Evolutionary conservation across 2,113 vertebrate genomes (phyloP), one percentile per base, ranked within the genome.

Genomic region (Crotalus helleri): DNA sequence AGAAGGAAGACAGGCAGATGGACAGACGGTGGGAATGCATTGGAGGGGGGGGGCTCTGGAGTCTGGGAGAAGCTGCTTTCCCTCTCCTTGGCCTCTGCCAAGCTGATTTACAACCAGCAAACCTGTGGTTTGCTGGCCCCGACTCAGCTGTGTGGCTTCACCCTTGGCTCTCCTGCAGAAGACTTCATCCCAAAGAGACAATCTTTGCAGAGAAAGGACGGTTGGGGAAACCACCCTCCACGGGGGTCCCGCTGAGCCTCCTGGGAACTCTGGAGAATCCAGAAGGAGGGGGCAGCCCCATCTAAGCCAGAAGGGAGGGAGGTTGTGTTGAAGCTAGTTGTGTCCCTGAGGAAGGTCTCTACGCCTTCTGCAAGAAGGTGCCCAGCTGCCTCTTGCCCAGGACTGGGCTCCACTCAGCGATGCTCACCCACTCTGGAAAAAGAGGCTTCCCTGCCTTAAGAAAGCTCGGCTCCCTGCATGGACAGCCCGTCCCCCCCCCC

Each of bases 71-170:
- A 6, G 1, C 29, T 58, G 81, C 19, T 19, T 51, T 10, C 87
- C 46, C 12, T 21, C 49, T 19, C 23, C 23, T 49, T 39, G 9
- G 69, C 90, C 92, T 88, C 49, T 0, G 64, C 49, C 9, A 26
- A 55, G 91, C 46, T 94, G 86, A 94, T 91, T 91, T 89, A 85
- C 64, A 85, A 55, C 64, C 49, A 15, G 55, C 69, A 39, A 89
- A 58, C 51, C 85, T 19, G 10, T 51, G 55, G 55, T 21, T 26
- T 7, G 58, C 81, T 93, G 92, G 90, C 90, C 88, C 55, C 2
- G 5, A 33, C 55, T 87, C 88, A 21, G 92, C 90, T 69, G 44
- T 13, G 44, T 39, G 90, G 21, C 51, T 93, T 39, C 26, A 17
- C 19, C 26, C 0, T n/a, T 87, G 93, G 64, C 55, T 58, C 46